These are phyloP conservation scores for Kobus ellipsiprymnus DNA, from an alignment of 2,113 vertebrate genomes.

Conservation along the genomic window DNA sequence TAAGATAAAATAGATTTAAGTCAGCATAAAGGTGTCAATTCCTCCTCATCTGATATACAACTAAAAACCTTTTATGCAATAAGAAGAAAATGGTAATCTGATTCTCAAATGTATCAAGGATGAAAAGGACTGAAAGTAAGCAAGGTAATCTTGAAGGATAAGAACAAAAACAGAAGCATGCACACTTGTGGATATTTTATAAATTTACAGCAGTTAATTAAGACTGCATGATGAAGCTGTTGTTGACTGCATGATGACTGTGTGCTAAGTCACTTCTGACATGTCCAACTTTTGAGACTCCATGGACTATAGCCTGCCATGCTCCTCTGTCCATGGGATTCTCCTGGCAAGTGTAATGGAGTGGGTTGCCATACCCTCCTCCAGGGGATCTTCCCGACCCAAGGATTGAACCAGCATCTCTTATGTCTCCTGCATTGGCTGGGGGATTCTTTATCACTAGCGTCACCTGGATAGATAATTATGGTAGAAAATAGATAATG, in stretches of 20 bases:
- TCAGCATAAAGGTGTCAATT: neutral
- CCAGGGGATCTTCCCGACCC: rapidly evolving
- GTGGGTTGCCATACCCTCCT: neutral
- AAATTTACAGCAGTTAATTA: neutral
- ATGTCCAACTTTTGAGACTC: neutral
- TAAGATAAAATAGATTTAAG: neutral
- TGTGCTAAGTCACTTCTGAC: neutral
- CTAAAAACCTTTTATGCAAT: neutral
- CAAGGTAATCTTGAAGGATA: neutral
- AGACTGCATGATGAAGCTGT: neutral
- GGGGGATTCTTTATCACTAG: neutral
- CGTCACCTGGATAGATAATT: neutral
- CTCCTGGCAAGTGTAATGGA: neutral
- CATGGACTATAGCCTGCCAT: neutral
- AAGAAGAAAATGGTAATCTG: neutral
- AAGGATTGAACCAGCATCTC: neutral
- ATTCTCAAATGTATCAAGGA: neutral
- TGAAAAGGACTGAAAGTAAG: neutral
- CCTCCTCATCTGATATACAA: neutral
- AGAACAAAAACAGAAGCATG: neutral
- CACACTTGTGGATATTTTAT: neutral
- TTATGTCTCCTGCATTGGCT: neutral
- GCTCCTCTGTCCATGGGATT: neutral
- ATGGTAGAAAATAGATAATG: neutral
- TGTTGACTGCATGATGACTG: neutral